These are phyloP conservation scores for Zaprionus nigranus DNA, from an alignment of 1,140 invertebrate genomes.

Conservation along the genomic window DNA sequence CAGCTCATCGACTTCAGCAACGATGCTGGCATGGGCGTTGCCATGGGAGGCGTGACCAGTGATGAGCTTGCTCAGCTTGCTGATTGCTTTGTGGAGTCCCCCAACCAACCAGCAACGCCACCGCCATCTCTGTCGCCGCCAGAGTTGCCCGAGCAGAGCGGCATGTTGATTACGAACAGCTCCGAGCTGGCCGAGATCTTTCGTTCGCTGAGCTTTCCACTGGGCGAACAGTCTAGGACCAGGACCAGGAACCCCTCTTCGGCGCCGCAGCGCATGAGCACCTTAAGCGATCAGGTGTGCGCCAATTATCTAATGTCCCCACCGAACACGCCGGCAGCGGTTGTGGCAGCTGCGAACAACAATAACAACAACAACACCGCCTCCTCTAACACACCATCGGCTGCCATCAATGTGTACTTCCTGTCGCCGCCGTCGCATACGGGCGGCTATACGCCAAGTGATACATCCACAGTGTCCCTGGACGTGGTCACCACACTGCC, in stretches of 20 bases:
- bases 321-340: constrained; percentile 74
- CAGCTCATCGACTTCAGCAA: constrained; percentile 76
- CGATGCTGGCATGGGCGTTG: constrained; percentile 17
- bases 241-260: constrained; percentile 20
- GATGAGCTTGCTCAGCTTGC: constrained; percentile 75
- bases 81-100: constrained; percentile 75
- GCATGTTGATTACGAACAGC: constrained; percentile 72
- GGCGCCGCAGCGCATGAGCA: constrained; percentile 73
- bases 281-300: constrained; percentile 80
- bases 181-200: constrained; percentile 79
- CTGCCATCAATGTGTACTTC: constrained; percentile 82
- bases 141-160: constrained; percentile 67
- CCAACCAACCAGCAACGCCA: constrained; percentile 72
- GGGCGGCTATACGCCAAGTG: constrained; percentile 67
- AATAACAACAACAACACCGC: constrained; percentile 11
- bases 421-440: constrained; percentile 78
- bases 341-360: constrained; percentile 16
- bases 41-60: constrained; percentile 25
- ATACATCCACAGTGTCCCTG: constrained; percentile 78
- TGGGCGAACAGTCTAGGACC: constrained; percentile 52
- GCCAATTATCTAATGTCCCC: constrained; percentile 80
- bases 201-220: constrained; percentile 78
- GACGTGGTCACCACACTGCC: constrained; percentile 76
- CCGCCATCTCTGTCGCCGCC: constrained; percentile 77
- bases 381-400: constrained; percentile 45